phyloP scores from a whole-genome alignment of 2,888 invertebrate genomes.

The Catocala sponsa region DNA sequence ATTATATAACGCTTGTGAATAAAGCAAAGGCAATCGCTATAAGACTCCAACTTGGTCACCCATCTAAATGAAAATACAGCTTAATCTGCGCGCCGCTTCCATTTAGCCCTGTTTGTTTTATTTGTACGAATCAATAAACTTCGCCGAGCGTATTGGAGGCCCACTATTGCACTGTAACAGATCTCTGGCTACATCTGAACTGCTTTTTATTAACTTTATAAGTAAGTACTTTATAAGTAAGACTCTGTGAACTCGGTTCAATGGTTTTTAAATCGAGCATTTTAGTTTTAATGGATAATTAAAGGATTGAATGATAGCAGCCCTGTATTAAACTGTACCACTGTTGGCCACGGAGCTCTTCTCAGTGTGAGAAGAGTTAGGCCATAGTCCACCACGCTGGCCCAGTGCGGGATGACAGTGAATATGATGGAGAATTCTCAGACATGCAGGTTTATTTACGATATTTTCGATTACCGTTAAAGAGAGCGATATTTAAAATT shows the following conservation, averaged over 20 bases:
- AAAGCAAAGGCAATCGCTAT: slow-evolving; percentile 24
- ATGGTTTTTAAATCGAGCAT: neutral
- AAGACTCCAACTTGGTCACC: slow-evolving; percentile 14
- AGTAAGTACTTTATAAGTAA: neutral
- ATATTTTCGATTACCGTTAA: too few species aligned
- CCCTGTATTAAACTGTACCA: too few species aligned
- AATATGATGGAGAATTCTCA: too few species aligned
- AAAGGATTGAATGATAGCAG: too few species aligned
- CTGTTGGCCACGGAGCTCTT: too few species aligned
- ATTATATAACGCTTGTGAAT: too few species aligned
- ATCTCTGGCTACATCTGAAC: slow-evolving; percentile 29
- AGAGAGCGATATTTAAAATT: too few species aligned
- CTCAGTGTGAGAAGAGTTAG: too few species aligned
- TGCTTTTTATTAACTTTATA: slow-evolving; percentile 4
- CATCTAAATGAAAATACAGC: slow-evolving; percentile 61
- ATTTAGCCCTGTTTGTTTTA: slow-evolving; percentile 68
- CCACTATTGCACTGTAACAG: slow-evolving; percentile 48
- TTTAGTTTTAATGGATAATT: neutral
- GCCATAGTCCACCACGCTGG: too few species aligned
- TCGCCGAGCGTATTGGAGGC: slow-evolving; percentile 43
- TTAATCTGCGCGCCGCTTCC: slow-evolving; percentile 69
- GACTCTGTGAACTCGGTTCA: neutral
- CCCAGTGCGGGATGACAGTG: too few species aligned
- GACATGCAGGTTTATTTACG: too few species aligned
- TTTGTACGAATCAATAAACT: slow-evolving; percentile 67